Evolutionary conservation across 2,797 vertebrate species (phyloP).

Genomic region (Rhinophrynus dorsalis): DNA sequence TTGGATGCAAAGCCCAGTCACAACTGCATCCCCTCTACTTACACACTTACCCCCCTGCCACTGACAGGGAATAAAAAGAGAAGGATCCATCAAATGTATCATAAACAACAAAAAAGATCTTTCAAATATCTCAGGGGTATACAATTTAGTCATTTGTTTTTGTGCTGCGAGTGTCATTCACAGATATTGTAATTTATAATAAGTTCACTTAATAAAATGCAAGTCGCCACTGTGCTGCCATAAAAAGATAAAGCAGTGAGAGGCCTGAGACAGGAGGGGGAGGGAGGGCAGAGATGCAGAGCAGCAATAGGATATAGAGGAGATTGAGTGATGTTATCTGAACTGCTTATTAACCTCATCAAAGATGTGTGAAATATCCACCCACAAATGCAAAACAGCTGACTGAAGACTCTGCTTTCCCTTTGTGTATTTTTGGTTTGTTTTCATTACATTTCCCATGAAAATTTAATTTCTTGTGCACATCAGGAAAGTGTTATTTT

Average conservation of each 20-base stretch:
- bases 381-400: constrained; percentile 33
- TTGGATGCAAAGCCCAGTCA: too few relatives aligned
- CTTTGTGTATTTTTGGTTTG: constrained; percentile 19
- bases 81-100: too few relatives aligned
- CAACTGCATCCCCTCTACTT: too few relatives aligned
- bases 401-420: neutral
- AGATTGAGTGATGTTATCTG: constrained; percentile 47
- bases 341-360: constrained; percentile 46
- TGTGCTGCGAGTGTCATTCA: constrained; percentile 2
- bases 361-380: constrained; percentile 37
- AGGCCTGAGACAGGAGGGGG: too few relatives aligned
- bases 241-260: constrained; percentile 33
- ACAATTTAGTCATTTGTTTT: constrained; percentile 6
- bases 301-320: constrained; percentile 26
- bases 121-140: constrained; percentile 2
- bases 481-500: too few relatives aligned
- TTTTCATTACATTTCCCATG: neutral
- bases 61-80: too few relatives aligned
- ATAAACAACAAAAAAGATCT: neutral
- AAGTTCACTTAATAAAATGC: constrained; percentile 16
- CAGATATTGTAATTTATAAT: constrained; percentile 19
- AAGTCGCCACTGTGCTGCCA: constrained; percentile 13
- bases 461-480: neutral
- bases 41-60: too few relatives aligned
- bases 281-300: constrained; percentile 14